Conservation (phyloP, 2,797 vertebrate genomes). For the Lithobates pipiens region DNA sequence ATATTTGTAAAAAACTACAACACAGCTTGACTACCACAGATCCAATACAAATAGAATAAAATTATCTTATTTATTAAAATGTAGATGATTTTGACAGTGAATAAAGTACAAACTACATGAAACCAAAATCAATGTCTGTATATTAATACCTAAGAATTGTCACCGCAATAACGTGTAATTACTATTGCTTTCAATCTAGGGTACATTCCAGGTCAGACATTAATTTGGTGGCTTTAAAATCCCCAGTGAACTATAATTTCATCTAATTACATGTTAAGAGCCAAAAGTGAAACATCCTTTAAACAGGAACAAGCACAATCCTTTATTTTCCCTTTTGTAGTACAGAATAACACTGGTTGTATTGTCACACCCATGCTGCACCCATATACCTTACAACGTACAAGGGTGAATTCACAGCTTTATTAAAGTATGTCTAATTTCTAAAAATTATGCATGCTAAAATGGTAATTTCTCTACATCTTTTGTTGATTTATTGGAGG, state of each 20-base stretch:
- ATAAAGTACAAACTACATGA: neutral
- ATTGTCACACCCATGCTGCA: no score
- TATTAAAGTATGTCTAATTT: no score
- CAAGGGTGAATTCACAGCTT: no score
- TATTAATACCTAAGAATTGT: neutral
- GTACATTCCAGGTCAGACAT: neutral
- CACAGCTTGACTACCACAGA: no score
- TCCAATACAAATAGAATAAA: neutral
- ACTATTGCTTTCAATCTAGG: neutral
- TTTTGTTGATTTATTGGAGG: no score
- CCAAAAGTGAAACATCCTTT: neutral
- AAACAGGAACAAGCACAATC: no score
- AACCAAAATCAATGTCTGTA: neutral
- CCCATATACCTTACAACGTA: no score
- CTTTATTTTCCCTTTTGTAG: no score
- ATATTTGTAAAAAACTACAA: no score
- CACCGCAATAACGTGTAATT: neutral
- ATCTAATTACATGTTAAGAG: neutral
- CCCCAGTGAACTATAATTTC: neutral
- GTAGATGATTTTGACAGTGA: neutral
- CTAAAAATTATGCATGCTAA: no score
- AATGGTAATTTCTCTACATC: no score
- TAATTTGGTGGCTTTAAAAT: neutral
- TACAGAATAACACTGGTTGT: no score
- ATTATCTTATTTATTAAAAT: constrained; percentile 21